Base-by-base conservation (phyloP, 1,140 invertebrate genomes). In the Listronotus oregonensis region DNA sequence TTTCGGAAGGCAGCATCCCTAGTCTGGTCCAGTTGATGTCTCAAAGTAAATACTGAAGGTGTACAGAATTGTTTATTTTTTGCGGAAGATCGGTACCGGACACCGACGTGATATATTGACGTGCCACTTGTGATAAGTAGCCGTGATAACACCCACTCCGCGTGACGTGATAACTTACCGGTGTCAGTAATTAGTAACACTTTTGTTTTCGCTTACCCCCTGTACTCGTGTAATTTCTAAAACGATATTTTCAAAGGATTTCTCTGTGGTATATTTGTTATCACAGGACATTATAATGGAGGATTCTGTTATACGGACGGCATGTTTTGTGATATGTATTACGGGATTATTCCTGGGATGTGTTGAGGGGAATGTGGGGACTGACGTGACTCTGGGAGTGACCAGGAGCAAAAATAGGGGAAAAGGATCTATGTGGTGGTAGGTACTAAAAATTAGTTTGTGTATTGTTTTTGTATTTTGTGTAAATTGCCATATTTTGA, bases 381-480 rank as follows among this genome's bases (percentile, higher is more conserved):
- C 72, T 47, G 71, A 75, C 34, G 59, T 68, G 56, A 73, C 64
- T 10, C 8, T 54, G 9, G 47, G 47, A 15, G n/a, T 27, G 12
- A 37, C 67, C 57, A 79, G 79, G 68, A 84, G 78, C 74, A 83
- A 84, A 68, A 83, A 83, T 64, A 75, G 81, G 11, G 82, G 83
- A 47, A 77, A 82, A 64, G 83, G 83, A 72, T 84, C 83, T 49
- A 84, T 83, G 83, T 85, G 83, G 83, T 84, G 83, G 83, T 85
- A 76, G 69, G 83, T 64, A 10, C 1, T n/a, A 46, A 46, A n/a
- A 46, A n/a, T n/a, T 46, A 18, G 4, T 11, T 46, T 46, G 4
- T 46, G 10, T 46, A 3, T 11, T n/a, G 6, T 17, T 17, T 17
- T 14, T 7, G n/a, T 7, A 11, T 17, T 14, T 46, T 46, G 7